Evolutionary conservation across 2,797 vertebrate genomes (phyloP).

Genomic region (Eulemur rubriventer): DNA sequence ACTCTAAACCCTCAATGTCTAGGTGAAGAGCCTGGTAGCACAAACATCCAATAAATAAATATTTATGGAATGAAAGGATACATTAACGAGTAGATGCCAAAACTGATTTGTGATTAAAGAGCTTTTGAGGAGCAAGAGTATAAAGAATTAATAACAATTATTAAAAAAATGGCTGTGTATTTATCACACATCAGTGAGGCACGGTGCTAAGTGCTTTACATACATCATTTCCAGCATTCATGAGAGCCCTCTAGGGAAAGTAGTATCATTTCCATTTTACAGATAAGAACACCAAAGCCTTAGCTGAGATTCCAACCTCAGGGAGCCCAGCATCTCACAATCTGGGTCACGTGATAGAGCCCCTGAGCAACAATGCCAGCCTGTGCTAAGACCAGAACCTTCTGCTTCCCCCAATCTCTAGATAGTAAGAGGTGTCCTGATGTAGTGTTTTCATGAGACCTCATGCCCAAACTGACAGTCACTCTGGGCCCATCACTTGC

Average conservation of each 20-base stretch:
- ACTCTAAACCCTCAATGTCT: not conserved
- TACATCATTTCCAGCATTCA: not conserved
- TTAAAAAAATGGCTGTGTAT: not conserved
- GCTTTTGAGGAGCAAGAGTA: not conserved
- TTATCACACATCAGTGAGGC: not conserved
- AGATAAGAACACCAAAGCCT: not conserved
- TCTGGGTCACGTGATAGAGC: not conserved
- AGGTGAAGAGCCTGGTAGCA: not conserved
- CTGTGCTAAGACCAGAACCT: not conserved
- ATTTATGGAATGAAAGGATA: not conserved
- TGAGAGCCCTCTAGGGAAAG: accelerated
- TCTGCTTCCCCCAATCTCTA: not conserved
- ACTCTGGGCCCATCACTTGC: constrained; percentile 43
- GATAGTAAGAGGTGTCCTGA: not conserved
- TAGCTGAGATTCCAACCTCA: not conserved
- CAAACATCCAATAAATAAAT: not conserved
- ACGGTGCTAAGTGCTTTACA: not conserved
- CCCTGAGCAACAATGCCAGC: not conserved
- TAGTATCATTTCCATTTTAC: not conserved
- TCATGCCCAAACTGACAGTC: not conserved
- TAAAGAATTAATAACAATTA: not conserved
- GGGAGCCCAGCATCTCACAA: not conserved
- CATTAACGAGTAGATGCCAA: not conserved
- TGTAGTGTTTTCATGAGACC: not conserved
- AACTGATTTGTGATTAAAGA: not conserved